Conservation (phyloP, 1,140 invertebrate species). For the Panulirus ornatus region DNA sequence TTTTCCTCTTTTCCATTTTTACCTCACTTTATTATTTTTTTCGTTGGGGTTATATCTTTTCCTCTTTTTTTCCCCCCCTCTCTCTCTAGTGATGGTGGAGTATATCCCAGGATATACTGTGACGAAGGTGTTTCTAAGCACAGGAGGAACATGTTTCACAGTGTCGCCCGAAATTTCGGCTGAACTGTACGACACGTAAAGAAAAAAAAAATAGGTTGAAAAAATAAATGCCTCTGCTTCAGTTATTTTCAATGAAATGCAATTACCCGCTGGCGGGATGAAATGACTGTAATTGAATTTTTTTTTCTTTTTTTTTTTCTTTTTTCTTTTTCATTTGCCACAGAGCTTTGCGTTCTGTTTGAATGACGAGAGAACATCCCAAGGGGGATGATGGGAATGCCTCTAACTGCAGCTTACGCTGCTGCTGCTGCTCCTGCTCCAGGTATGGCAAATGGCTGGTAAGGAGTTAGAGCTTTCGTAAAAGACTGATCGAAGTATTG, state of each 20-base stretch:
- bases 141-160: neutral
- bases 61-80: neutral
- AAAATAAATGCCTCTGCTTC: neutral
- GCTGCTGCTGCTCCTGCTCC: no score
- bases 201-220: neutral
- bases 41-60: neutral
- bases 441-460: no score
- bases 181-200: slow-evolving; percentile 17
- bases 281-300: slow-evolving; percentile 17
- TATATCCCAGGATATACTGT: neutral
- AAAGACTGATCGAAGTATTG: no score
- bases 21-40: neutral
- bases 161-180: slow-evolving; percentile 19
- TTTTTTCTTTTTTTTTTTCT: neutral
- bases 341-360: no score
- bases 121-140: neutral
- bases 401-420: no score
- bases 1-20: neutral
- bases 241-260: slow-evolving; percentile 28
- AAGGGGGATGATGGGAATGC: no score
- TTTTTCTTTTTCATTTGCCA: neutral
- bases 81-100: neutral
- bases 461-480: no score
- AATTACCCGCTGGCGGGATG: slow-evolving; percentile 16
- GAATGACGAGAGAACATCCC: no score